Base-by-base conservation (phyloP, 2,888 invertebrate species). In the Elysia crispata region DNA sequence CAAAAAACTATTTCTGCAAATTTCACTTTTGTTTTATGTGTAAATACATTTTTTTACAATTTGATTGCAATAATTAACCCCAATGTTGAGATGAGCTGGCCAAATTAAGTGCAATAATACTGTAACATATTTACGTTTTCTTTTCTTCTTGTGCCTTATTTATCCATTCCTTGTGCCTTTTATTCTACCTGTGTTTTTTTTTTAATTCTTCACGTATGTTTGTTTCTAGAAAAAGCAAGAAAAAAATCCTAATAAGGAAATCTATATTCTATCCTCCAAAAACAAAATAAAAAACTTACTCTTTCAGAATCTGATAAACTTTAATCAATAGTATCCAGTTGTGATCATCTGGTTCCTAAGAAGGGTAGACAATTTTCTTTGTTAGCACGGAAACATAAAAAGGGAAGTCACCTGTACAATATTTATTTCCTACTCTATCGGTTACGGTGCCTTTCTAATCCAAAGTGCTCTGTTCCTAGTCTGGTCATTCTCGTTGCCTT, bases 401-500 rank as follows among this genome's bases (percentile, higher is more conserved):
- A 60, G 3, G n/a, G 15, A 60, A 60, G 15, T 8, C 60, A 60
- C 5, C 15, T 23, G 3, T 60, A 60, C 23, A 60, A 60, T 15
- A 5, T 60, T 60, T 15, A 15, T 25, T 28, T 30, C 41, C n/a
- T 66, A 0, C 23, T 25, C 11, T 25, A 66, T 66, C 30, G 25
- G 23, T 64, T 49, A 66, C 18, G 66, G 66, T 76, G 64, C 76
- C 76, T 76, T 64, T 62, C 18, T 23, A 33, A 23, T 25, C 28
- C 33, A 33, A 64, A 41, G 41, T 60, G 50, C 49, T 66, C 64
- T 50, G 41, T 66, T 49, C 64, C 41, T 1, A 23, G 57, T 66
- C 49, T 66, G 54, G 76, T 76, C 76, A 76, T 76, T 76, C 76
- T 66, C 66, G 76, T 11, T 76, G 76, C 76, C 76, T 76, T 76